phyloP scores from a whole-genome alignment of 2,113 vertebrate species.

The Calypte anna region DNA sequence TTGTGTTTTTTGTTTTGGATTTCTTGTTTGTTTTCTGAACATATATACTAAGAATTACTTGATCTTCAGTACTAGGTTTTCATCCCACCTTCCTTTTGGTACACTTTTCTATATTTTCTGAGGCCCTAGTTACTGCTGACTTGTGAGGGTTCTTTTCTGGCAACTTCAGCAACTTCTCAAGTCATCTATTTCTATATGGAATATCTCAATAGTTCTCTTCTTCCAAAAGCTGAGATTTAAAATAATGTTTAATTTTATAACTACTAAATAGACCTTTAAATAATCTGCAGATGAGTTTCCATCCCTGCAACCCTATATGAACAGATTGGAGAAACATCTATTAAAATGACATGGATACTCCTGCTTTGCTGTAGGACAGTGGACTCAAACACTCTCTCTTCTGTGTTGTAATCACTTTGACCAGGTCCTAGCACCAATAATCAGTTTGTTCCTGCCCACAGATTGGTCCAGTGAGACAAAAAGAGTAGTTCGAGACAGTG shows the following conservation, averaged over 20 bases:
- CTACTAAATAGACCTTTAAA: background rate
- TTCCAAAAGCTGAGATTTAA: background rate
- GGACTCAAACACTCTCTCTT: background rate
- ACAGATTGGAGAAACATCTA: background rate
- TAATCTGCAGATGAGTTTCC: background rate
- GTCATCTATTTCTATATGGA: background rate
- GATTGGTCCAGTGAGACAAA: background rate
- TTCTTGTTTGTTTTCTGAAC: background rate
- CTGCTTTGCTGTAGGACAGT: background rate
- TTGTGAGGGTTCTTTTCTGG: background rate
- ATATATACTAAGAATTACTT: background rate
- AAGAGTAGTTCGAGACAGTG: background rate
- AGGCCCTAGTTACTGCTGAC: background rate
- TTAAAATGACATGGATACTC: background rate
- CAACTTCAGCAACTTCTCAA: background rate
- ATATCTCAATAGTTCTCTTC: background rate
- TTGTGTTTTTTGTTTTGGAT: background rate
- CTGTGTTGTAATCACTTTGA: background rate
- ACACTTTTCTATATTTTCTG: background rate
- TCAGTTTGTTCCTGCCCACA: background rate
- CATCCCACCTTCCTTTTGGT: background rate
- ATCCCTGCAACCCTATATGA: background rate
- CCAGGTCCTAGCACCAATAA: background rate
- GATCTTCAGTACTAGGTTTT: background rate
- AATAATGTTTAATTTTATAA: background rate